Conservation (phyloP, 2,888 invertebrate species). For the Chrysodeixis includens region DNA sequence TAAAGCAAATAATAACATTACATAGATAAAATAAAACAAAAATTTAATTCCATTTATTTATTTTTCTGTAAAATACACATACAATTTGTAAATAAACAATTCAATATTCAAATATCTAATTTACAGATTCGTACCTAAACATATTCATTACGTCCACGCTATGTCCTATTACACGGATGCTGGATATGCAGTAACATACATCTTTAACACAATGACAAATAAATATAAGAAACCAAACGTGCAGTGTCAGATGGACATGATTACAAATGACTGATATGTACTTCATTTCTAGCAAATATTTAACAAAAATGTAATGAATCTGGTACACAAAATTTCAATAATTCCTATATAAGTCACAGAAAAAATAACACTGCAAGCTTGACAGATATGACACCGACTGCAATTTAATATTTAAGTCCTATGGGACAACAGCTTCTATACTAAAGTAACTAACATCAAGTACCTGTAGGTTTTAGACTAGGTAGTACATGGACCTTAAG, state of each 20-base stretch:
- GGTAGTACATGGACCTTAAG: constrained; percentile 74
- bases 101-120: constrained; percentile 86
- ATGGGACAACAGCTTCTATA: constrained; percentile 72
- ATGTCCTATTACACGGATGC: constrained; percentile 57
- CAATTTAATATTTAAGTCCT: constrained; percentile 67
- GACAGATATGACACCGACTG: constrained; percentile 67
- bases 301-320: constrained; percentile 13
- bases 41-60: constrained; percentile 75
- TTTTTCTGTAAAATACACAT: constrained; percentile 89
- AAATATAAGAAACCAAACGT: constrained; percentile 40
- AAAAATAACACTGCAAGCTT: constrained; percentile 32
- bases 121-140: constrained; percentile 80
- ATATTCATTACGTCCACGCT: constrained; percentile 72
- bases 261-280: constrained; percentile 77
- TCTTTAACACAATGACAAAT: constrained; percentile 53
- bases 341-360: constrained; percentile 13
- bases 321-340: constrained; percentile 16
- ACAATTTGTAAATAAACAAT: constrained; percentile 89
- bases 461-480: constrained; percentile 78
- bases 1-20: too few relatives aligned
- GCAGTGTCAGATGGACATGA: constrained; percentile 41
- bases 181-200: constrained; percentile 33
- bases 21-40: constrained; percentile 23
- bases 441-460: constrained; percentile 82
- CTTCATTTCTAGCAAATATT: constrained; percentile 63